Evolutionary conservation across 2,797 vertebrate species (phyloP).

Genomic region (Manis crassicaudata): DNA sequence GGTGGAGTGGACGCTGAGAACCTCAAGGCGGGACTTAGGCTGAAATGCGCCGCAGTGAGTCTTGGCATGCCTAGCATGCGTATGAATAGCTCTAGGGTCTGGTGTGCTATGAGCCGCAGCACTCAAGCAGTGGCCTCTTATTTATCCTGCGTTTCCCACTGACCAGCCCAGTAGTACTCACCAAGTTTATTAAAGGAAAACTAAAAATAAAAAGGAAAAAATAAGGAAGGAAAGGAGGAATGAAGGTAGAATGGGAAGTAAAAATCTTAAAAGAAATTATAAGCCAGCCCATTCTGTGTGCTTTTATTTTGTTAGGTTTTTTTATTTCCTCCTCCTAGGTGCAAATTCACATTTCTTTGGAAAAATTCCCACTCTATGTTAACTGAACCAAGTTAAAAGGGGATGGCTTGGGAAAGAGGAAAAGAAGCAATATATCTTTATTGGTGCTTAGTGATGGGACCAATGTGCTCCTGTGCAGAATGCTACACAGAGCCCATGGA

Average conservation of each 20-base stretch:
- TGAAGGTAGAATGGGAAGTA: not conserved
- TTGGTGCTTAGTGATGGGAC: not conserved
- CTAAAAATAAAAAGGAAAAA: not conserved
- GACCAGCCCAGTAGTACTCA: not conserved
- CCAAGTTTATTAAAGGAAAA: not conserved
- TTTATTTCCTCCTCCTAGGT: accelerated
- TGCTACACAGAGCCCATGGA: not conserved
- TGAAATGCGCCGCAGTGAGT: not conserved
- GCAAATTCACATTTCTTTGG: conserved; percentile 22
- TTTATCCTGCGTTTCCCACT: not conserved
- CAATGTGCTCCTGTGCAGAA: not conserved
- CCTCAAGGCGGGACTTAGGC: not conserved
- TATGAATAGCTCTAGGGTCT: not conserved
- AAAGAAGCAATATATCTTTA: not conserved
- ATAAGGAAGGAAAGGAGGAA: not conserved
- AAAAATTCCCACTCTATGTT: not conserved
- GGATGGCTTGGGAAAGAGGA: not conserved
- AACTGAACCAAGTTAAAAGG: not conserved
- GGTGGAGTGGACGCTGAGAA: not conserved
- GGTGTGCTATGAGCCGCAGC: not conserved
- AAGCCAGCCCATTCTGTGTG: not conserved
- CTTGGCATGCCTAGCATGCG: not conserved
- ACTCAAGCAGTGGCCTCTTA: not conserved
- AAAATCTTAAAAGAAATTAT: not conserved
- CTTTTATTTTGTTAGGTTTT: not conserved